Evolutionary conservation across 2,797 vertebrate genomes (phyloP).

Genomic region (Liparis tanakae): DNA sequence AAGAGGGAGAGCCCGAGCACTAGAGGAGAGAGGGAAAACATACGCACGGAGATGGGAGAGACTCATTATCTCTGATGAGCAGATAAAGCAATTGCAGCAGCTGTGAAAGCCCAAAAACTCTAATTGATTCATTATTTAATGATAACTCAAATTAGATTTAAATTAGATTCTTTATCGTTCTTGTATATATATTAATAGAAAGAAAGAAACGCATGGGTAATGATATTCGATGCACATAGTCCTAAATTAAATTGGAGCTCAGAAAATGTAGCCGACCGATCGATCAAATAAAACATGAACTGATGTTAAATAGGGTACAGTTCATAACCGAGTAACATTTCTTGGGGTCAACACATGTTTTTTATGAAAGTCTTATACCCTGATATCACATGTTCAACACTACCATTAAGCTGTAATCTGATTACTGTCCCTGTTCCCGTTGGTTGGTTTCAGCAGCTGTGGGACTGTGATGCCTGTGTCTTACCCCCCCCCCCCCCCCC

Average conservation of each 20-base stretch:
- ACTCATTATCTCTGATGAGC: constrained; percentile 14
- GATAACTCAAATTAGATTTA: constrained; percentile 30
- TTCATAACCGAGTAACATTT: background rate
- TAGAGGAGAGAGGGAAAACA: background rate
- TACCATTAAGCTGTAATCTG: constrained; percentile 60
- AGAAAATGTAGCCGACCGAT: background rate
- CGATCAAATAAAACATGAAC: background rate
- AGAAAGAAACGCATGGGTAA: background rate
- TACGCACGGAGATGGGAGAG: constrained; percentile 4
- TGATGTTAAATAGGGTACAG: background rate
- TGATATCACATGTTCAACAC: constrained; percentile 49
- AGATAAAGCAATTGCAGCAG: constrained; percentile 14
- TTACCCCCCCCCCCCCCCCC: constrained; percentile 45
- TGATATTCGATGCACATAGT: background rate
- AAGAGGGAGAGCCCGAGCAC: background rate
- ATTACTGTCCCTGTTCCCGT: constrained; percentile 60
- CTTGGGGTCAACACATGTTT: background rate
- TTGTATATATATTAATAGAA: background rate
- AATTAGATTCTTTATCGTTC: constrained; percentile 20
- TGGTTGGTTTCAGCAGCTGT: constrained; percentile 60
- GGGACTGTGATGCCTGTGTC: constrained; percentile 44
- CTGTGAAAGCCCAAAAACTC: constrained; percentile 20
- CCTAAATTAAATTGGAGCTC: background rate
- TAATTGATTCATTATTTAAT: constrained; percentile 37
- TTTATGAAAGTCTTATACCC: constrained; percentile 8